A percentile compares a stretch with the other conserved stretches of the same genome.
Evolutionary conservation across 2,797 vertebrate genomes (phyloP).

Genomic region (Anabas testudineus): DNA sequence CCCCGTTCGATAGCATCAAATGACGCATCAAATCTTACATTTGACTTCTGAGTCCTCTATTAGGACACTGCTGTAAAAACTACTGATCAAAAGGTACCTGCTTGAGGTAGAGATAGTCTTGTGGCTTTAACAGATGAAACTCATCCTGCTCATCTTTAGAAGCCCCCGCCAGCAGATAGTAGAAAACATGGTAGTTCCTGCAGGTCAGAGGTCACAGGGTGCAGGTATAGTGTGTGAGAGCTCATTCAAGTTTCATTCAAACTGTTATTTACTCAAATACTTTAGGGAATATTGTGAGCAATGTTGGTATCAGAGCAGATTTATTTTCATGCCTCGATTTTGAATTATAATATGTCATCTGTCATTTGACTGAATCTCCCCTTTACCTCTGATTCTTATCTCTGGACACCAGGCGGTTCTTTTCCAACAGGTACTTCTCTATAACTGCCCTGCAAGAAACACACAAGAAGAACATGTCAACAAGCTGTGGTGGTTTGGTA

Average conservation of each 20-base stretch:
- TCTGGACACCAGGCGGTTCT: slow-evolving; percentile 92
- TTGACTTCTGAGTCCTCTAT: neutral
- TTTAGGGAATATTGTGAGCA: neutral
- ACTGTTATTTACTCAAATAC: slow-evolving; percentile 4
- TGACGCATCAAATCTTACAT: neutral
- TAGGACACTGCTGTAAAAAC: slow-evolving; percentile 1
- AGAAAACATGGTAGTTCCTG: slow-evolving; percentile 99
- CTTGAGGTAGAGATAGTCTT: slow-evolving; percentile 97
- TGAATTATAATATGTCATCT: neutral
- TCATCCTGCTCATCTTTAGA: slow-evolving; percentile 89
- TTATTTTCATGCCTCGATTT: neutral
- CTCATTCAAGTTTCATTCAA: slow-evolving; percentile 3
- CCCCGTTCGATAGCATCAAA: neutral
- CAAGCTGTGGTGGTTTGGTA: neutral
- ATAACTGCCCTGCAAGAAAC: slow-evolving; percentile 88
- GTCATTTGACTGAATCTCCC: neutral
- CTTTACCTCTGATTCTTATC: slow-evolving; percentile 91
- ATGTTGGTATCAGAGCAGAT: neutral
- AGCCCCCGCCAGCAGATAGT: slow-evolving; percentile 93
- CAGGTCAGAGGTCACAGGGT: slow-evolving; percentile 44
- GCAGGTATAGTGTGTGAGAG: neutral
- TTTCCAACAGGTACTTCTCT: slow-evolving; percentile 96
- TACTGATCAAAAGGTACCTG: slow-evolving; percentile 72
- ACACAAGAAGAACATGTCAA: slow-evolving; percentile 34
- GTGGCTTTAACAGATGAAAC: slow-evolving; percentile 89